Conservation (phyloP, 2,113 vertebrate genomes). For the Equus przewalskii region DNA sequence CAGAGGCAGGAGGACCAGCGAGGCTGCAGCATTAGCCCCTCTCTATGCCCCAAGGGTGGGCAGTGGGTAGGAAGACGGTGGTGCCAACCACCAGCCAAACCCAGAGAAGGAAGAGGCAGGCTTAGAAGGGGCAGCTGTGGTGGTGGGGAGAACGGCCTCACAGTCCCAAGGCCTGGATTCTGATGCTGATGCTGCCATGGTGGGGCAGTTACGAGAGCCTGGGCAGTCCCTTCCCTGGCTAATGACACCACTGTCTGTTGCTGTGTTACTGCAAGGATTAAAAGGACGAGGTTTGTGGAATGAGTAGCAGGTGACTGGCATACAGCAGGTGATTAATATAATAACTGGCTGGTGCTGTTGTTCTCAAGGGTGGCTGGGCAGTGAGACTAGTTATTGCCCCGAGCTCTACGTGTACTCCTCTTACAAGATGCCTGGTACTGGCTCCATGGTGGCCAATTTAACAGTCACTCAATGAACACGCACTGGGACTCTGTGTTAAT, state of each 20-base stretch:
- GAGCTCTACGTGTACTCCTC: background rate
- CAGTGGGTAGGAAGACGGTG: background rate
- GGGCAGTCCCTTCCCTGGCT: background rate
- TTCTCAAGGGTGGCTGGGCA: background rate
- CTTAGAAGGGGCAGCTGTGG: background rate
- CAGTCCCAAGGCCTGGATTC: background rate
- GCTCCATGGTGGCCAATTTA: background rate
- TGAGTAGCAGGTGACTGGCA: background rate
- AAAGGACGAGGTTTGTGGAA: background rate
- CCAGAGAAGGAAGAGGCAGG: background rate
- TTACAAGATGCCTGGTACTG: background rate
- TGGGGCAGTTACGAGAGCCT: background rate
- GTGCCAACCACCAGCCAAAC: background rate
- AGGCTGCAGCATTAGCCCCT: background rate
- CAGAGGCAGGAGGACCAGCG: background rate
- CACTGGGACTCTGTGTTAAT: background rate
- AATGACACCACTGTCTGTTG: rapidly evolving
- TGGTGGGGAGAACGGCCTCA: rapidly evolving
- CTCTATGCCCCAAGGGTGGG: background rate
- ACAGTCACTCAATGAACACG: background rate
- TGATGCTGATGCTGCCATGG: background rate
- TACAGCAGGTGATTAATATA: background rate
- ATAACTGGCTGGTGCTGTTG: background rate
- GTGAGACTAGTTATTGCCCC: background rate
- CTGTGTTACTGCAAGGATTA: background rate